phyloP scores from a whole-genome alignment of 2,797 vertebrate species.

The Ibycter americanus region DNA sequence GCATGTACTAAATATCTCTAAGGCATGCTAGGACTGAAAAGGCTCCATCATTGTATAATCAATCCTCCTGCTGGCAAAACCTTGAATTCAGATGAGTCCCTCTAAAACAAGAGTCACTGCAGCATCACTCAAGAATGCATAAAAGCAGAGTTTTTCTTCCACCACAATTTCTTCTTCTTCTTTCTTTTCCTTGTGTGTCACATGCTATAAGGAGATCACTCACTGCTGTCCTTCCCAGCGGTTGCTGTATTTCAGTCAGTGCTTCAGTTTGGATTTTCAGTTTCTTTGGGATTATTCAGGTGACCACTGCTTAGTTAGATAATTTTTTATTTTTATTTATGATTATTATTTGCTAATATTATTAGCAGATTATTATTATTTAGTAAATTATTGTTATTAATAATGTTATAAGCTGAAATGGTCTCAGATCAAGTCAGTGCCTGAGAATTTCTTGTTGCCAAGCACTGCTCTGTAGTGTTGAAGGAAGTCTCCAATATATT shows the following conservation, averaged over 20 bases:
- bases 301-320: background rate
- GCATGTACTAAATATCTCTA: background rate
- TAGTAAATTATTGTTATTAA: background rate
- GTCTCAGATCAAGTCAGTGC: background rate
- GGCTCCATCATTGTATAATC: background rate
- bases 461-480: background rate
- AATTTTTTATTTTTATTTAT: background rate
- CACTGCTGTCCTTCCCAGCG: background rate
- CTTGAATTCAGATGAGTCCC: background rate
- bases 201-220: background rate
- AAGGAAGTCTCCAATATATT: background rate
- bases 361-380: background rate
- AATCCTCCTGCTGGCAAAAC: background rate
- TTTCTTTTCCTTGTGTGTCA: background rate
- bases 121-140: background rate
- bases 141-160: background rate
- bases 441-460: background rate
- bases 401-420: background rate
- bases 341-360: background rate
- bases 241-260: background rate
- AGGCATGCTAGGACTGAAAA: background rate
- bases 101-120: background rate
- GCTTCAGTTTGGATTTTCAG: background rate
- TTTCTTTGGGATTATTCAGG: background rate
- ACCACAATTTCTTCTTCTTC: background rate